Conservation (phyloP, 2,888 invertebrate genomes). For the Melikaiella ostensackeni region DNA sequence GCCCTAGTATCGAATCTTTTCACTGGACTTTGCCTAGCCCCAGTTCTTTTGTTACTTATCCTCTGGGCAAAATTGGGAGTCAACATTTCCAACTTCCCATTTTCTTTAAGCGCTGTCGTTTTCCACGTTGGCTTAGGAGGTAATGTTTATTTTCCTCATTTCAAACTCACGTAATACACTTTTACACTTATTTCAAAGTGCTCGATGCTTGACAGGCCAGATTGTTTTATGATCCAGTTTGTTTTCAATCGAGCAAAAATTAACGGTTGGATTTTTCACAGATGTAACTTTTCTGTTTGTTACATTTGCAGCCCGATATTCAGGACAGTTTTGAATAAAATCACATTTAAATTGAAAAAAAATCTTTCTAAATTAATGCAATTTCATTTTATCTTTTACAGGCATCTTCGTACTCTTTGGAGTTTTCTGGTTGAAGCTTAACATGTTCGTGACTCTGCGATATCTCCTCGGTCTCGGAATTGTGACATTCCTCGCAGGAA, state of each 20-base stretch:
- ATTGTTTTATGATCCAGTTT: constrained; percentile 53
- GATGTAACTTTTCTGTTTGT: constrained; percentile 58
- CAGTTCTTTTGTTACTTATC: constrained; percentile 88
- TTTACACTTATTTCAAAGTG: constrained; percentile 42
- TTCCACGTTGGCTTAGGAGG: constrained; percentile 95
- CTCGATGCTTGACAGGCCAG: constrained; percentile 67
- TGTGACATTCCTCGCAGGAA: constrained; percentile 95
- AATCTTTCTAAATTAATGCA: background rate
- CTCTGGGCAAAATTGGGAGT: constrained; percentile 93
- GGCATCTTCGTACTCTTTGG: constrained; percentile 92
- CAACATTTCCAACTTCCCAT: constrained; percentile 90
- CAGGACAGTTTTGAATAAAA: constrained; percentile 61
- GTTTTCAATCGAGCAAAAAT: constrained; percentile 69
- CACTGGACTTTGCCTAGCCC: constrained; percentile 89
- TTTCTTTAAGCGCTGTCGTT: constrained; percentile 87
- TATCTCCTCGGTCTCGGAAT: constrained; percentile 91
- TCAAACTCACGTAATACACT: background rate
- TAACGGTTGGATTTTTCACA: constrained; percentile 72
- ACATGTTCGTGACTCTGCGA: constrained; percentile 97
- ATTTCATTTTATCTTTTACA: constrained; percentile 64
- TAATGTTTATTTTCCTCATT: constrained; percentile 58
- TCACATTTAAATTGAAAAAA: background rate
- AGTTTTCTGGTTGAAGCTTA: constrained; percentile 93
- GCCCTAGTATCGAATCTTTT: constrained; percentile 93
- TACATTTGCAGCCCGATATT: constrained; percentile 72